These are phyloP conservation scores for Pelvicachromis taeniatus DNA, from an alignment of 2,113 vertebrate species.

Conservation along the genomic window DNA sequence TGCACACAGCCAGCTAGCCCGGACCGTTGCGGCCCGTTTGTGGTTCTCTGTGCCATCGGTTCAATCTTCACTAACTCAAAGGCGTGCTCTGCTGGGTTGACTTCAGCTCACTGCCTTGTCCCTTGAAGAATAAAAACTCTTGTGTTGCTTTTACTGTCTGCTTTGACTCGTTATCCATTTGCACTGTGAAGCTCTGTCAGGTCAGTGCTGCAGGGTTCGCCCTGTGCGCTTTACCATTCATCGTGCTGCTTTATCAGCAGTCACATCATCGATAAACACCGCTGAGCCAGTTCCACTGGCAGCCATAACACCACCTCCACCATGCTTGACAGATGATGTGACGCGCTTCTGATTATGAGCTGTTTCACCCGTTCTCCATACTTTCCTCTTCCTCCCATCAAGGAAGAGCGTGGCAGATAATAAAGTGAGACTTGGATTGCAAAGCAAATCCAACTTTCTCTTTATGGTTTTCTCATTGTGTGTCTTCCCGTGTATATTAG, in stretches of 20 bases:
- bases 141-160: background rate
- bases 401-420: background rate
- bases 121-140: background rate
- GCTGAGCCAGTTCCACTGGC: background rate
- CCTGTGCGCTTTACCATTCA: background rate
- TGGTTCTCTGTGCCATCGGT: rapidly evolving
- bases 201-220: rapidly evolving
- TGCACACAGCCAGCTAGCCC: too few relatives aligned
- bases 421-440: background rate
- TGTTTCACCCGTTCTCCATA: rapidly evolving
- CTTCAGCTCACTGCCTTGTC: background rate
- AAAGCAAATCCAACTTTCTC: background rate
- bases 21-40: rapidly evolving
- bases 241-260: background rate
- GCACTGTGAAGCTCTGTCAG: background rate
- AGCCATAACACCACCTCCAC: background rate
- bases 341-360: rapidly evolving
- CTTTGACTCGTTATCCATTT: background rate
- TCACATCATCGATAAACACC: background rate
- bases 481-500: background rate
- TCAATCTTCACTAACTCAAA: background rate
- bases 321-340: background rate
- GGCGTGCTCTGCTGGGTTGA: background rate
- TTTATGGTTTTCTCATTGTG: background rate
- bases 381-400: background rate